Conservation (phyloP, 2,113 vertebrate species). For the Hyperoodon ampullatus region DNA sequence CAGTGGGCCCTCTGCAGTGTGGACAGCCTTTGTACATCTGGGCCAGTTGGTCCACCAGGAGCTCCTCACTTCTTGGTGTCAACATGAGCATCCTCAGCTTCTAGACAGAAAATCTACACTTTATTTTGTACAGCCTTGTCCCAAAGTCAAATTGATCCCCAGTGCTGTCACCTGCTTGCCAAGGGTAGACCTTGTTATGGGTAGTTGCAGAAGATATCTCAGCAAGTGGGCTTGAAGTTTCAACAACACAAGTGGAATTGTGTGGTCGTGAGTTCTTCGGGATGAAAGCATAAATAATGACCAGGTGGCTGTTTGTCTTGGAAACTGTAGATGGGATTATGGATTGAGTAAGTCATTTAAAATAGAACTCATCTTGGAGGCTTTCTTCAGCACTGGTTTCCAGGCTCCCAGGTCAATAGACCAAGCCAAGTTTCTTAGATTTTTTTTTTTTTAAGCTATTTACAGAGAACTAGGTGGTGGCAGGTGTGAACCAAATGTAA, state of each 20-base stretch:
- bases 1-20: background rate
- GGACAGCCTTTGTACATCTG: background rate
- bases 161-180: background rate
- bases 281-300: background rate
- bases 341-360: slow-evolving; percentile 51
- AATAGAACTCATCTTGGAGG: slow-evolving; percentile 17
- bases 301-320: slow-evolving; percentile 10
- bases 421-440: slow-evolving; percentile 43
- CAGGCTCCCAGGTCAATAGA: slow-evolving; percentile 26
- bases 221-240: background rate
- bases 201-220: background rate
- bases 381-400: slow-evolving; percentile 58
- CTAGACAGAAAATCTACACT: background rate
- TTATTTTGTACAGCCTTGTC: background rate
- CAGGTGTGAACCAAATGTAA: slow-evolving; percentile 72
- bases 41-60: background rate
- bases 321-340: background rate
- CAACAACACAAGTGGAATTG: background rate
- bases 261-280: background rate
- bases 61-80: background rate
- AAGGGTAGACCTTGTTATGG: background rate
- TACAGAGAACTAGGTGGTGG: slow-evolving; percentile 64
- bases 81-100: background rate
- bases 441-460: slow-evolving; percentile 30
- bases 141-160: background rate